Base-by-base conservation (phyloP, 2,888 invertebrate genomes). In the Oxycera nigricornis region DNA sequence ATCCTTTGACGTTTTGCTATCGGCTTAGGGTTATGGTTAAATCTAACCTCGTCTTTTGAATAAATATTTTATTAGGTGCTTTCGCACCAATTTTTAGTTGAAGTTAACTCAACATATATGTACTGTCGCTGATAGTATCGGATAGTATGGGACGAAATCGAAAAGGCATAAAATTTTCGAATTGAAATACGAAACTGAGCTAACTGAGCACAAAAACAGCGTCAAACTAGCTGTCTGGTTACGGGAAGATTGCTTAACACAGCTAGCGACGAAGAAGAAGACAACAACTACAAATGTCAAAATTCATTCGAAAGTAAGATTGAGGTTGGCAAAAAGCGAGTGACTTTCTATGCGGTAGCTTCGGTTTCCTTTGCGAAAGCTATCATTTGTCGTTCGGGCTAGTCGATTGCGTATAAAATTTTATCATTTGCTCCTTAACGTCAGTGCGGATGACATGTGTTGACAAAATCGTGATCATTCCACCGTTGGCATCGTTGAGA, bases 1-100 rank as follows among this genome's bases (percentile, higher is more conserved):
- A 22, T 30, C 52, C 35, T 52, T 52, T 70, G 70, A 70, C 70
- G 70, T 70, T 70, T 70, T 17, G 2, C 28, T 3, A 30, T 20
- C 26, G 50, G 4, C 20, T n/a, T 14, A 2, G 26, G 67, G 67
- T 67, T 67, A 67, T 67, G 67, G 26, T 30, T 14, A 59, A 26
- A 14, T 59, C 6, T 59, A 59, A 59, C 59, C 59, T 59, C n/a
- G n/a, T 59, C 9, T 22, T 55, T 7, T 22, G 52, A 55, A 24
- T 22, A 3, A 24, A 55, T 24, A 55, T 55, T 55, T 55, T 17
- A 6, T 55, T 46, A n/a, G n/a, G n/a, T n/a, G n/a, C n/a, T n/a
- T n/a, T n/a, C n/a, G n/a, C n/a, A n/a, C n/a, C n/a, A n/a, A n/a
- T n/a, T n/a, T n/a, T n/a, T n/a, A n/a, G n/a, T n/a, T n/a, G n/a